Base-by-base conservation (phyloP, 2,888 invertebrate species). In the Gisinianus flammeolus region DNA sequence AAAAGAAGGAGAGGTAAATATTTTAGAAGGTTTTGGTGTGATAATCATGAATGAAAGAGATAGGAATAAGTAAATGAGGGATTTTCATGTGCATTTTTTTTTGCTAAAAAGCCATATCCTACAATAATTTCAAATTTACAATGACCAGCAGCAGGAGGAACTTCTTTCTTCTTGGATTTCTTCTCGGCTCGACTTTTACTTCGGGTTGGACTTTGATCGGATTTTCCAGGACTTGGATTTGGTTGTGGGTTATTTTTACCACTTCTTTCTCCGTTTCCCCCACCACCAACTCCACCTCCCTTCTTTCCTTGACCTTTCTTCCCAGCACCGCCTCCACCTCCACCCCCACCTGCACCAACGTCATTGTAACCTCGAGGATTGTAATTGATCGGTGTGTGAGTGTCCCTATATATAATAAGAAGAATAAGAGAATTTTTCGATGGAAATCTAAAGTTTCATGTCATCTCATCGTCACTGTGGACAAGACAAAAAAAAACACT, bases 181-280 rank as follows among this genome's bases (percentile, higher is more conserved):
- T 80, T 82, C 3, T 81, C 83, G 35, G 75, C 80, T 30, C 84
- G 79, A 70, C 84, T 84, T 68, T 84, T 84, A 79, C 81, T 82
- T 58, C 84, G 54, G 1, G 83, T 82, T 35, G 84, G 84, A 81
- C 83, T 84, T 75, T 79, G 76, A 31, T 79, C n/a, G 76, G 76
- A 56, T 54, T 80, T 78, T 58, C 78, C 79, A 0, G 72, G 76
- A 5, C 72, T 76, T 68, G 72, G 78, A 52, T 78, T 76, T 26
- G 79, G 79, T 58, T 79, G 77, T n/a, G 78, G 79, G 69, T 82
- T 81, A 77, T 64, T 16, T 10, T 62, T n/a, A 73, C 77, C 64
- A 68, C 70, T 10, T 70, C 74, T 71, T 44, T 28, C 0, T 71
- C 74, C 58, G 33, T 71, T 31, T 58, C 68, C 30, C 58, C 73